Evolutionary conservation across 1,140 invertebrate genomes (phyloP).

Genomic region (Hyposmocoma kahamanoa): DNA sequence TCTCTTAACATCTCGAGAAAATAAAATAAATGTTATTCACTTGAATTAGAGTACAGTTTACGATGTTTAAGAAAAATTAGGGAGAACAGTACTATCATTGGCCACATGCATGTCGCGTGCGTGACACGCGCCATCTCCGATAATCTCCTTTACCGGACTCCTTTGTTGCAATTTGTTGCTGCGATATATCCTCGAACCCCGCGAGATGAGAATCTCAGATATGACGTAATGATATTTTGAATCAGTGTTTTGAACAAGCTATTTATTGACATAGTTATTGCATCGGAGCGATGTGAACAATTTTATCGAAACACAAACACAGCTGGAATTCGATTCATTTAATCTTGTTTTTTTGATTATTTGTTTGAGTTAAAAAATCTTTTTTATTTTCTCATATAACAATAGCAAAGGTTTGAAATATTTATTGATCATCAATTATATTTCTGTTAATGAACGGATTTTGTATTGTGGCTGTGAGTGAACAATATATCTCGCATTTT

Average conservation of each 20-base stretch:
- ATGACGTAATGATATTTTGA: conserved; percentile 71
- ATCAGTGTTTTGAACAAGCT: conserved; percentile 46
- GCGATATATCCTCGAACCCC: conserved; percentile 35
- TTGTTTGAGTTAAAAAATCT: too few relatives aligned
- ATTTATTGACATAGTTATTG: too few relatives aligned
- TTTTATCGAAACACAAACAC: too few relatives aligned
- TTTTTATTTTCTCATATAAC: too few relatives aligned
- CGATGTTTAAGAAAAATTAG: conserved; percentile 17
- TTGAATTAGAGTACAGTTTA: conserved; percentile 22
- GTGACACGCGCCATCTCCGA: conserved; percentile 50
- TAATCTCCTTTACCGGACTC: conserved; percentile 63
- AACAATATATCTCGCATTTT: too few relatives aligned
- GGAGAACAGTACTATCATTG: conserved; percentile 35
- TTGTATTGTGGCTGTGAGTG: too few relatives aligned
- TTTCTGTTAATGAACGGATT: too few relatives aligned
- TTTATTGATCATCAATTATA: too few relatives aligned
- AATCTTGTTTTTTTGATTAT: too few relatives aligned
- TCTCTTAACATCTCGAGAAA: conserved; percentile 2
- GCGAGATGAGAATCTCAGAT: conserved; percentile 63
- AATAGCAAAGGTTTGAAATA: too few relatives aligned
- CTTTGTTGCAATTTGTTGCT: conserved; percentile 69
- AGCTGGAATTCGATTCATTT: too few relatives aligned
- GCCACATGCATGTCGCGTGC: conserved; percentile 53
- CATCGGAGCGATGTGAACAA: too few relatives aligned
- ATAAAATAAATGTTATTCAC: conserved; percentile 12